These are phyloP conservation scores for Drosophila tripunctata DNA, from an alignment of 2,888 invertebrate species.

Conservation along the genomic window DNA sequence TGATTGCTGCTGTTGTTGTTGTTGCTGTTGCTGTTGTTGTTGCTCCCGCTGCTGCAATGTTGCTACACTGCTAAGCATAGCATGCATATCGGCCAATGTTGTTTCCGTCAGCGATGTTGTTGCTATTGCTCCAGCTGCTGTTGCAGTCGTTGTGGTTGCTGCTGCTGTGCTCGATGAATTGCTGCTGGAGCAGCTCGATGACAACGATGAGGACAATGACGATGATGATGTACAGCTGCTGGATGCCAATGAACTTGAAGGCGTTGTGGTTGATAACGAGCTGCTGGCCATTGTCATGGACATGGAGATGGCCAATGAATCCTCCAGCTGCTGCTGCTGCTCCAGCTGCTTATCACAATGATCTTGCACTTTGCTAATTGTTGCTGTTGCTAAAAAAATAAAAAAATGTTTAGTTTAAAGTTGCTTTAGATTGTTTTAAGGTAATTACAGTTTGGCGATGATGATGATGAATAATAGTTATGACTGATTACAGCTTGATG, in stretches of 20 bases:
- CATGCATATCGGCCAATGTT: conserved; percentile 64
- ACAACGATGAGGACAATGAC: conserved; percentile 63
- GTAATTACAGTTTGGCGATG: conserved; percentile 65
- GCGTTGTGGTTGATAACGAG: conserved; percentile 62
- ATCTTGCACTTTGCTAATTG: conserved; percentile 61
- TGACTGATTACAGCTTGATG: conserved; percentile 57
- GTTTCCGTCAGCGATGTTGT: conserved; percentile 41
- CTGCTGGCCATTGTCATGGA: conserved; percentile 49
- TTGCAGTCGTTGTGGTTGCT: conserved; percentile 44
- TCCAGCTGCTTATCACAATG: conserved; percentile 72
- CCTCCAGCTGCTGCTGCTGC: conserved; percentile 68
- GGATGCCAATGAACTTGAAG: conserved; percentile 58
- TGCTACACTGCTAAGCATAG: conserved; percentile 67
- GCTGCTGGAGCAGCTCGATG: conserved; percentile 69
- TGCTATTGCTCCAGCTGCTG: conserved; percentile 12
- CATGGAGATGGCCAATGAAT: conserved; percentile 51
- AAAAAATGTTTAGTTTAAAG: conserved; percentile 1
- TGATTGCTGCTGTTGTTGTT: conserved; percentile 19
- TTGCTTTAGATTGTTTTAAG: not conserved
- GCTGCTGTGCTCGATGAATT: conserved; percentile 58
- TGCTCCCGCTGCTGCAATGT: conserved; percentile 62
- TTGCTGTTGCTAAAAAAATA: conserved; percentile 35
- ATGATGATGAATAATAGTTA: conserved; percentile 64
- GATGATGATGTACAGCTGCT: conserved; percentile 73
- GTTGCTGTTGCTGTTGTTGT: conserved; percentile 36